Conservation (phyloP, 1,140 invertebrate genomes). For the Papilio dardanus region DNA sequence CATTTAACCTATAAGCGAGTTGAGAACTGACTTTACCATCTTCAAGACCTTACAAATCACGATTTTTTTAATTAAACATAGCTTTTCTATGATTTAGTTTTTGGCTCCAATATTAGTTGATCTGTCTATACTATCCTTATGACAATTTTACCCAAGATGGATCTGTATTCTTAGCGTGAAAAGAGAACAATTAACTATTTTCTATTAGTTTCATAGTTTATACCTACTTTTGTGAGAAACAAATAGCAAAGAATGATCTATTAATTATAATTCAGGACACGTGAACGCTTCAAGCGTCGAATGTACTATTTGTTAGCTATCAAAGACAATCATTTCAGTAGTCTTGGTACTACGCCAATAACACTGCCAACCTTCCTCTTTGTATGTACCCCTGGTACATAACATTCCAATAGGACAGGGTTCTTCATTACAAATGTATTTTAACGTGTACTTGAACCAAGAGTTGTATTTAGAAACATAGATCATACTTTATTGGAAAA, state of each 20-base stretch:
- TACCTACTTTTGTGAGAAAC: neutral
- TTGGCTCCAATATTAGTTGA: neutral
- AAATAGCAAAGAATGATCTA: neutral
- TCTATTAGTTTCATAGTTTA: neutral
- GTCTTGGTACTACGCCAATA: neutral
- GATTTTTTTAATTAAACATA: neutral
- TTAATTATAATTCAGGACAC: neutral
- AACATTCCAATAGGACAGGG: neutral
- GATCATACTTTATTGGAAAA: neutral
- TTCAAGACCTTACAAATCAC: no score
- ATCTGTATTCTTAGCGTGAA: neutral
- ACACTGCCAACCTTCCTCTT: neutral
- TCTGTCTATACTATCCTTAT: neutral
- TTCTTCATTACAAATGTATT: neutral
- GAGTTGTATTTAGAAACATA: neutral
- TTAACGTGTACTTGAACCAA: neutral
- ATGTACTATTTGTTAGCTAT: conserved; percentile 12
- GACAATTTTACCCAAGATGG: neutral
- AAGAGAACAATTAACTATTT: neutral
- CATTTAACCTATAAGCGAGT: no score
- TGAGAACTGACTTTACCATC: no score
- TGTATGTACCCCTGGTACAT: neutral
- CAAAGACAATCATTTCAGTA: neutral
- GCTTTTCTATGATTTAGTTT: no score
- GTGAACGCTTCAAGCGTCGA: neutral